Percentiles rank a stretch among this genome's conserved stretches.
Conservation (phyloP, 2,797 vertebrate genomes). For the Microtus obscurus region DNA sequence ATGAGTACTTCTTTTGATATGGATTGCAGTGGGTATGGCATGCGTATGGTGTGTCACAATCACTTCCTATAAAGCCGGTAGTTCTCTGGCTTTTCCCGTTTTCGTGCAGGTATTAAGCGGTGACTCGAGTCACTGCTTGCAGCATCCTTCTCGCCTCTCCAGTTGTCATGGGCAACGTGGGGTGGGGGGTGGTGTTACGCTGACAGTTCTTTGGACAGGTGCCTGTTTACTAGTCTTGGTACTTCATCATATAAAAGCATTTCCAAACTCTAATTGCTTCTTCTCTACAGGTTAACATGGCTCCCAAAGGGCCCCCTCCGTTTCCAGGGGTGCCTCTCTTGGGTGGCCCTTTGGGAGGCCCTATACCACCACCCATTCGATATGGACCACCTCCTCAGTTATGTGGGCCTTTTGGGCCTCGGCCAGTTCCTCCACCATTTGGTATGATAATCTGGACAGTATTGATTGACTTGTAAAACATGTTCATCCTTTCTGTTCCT, state of each 20-base stretch:
- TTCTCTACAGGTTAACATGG: constrained; percentile 82
- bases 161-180: not conserved
- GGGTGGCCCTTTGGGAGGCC: constrained; percentile 87
- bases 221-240: not conserved
- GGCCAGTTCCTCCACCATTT: constrained; percentile 80
- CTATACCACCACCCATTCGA: constrained; percentile 82
- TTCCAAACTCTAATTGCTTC: constrained; percentile 13
- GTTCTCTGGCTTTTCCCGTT: not conserved
- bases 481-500: not conserved
- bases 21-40: not conserved
- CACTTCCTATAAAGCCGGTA: not conserved
- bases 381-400: constrained; percentile 86
- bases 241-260: not conserved
- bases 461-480: not conserved
- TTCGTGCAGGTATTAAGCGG: not conserved
- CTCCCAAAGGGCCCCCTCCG: constrained; percentile 91
- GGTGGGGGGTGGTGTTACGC: not conserved
- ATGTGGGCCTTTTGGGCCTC: constrained; percentile 84
- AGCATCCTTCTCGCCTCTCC: not conserved
- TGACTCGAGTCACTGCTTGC: not conserved
- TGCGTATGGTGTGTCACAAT: not conserved
- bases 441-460: constrained; percentile 77
- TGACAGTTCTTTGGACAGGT: not conserved
- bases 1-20: not conserved
- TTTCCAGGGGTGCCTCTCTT: constrained; percentile 92